Evolutionary conservation across 2,888 invertebrate species (phyloP).

Genomic region (Hirtodrosophila confusa): DNA sequence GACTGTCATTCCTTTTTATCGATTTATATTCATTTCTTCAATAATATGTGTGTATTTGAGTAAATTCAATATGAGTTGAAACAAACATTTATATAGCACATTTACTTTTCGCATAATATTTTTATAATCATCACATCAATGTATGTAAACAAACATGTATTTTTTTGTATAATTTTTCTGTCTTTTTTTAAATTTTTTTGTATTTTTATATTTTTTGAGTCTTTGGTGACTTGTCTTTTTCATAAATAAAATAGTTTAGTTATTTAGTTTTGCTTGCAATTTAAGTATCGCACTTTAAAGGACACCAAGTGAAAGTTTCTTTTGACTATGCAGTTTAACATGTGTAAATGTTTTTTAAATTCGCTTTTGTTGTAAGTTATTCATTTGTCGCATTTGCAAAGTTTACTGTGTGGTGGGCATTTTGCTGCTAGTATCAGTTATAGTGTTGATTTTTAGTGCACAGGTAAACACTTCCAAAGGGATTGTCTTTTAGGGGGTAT

Average conservation of each 20-base stretch:
- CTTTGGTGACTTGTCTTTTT: slow-evolving; percentile 30
- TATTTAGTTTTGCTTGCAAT: slow-evolving; percentile 53
- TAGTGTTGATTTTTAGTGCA: slow-evolving; percentile 52
- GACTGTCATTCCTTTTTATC: slow-evolving; percentile 15
- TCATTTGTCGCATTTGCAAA: slow-evolving; percentile 14
- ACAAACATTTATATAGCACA: slow-evolving; percentile 58
- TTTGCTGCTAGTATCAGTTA: slow-evolving; percentile 54
- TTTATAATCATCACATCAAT: slow-evolving; percentile 52
- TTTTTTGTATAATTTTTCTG: slow-evolving; percentile 11
- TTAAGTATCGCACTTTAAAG: slow-evolving; percentile 57
- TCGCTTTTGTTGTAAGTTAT: slow-evolving; percentile 57
- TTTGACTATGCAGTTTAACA: slow-evolving; percentile 74
- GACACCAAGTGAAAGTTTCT: slow-evolving; percentile 74
- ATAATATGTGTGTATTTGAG: slow-evolving; percentile 79
- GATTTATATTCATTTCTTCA: slow-evolving; percentile 23
- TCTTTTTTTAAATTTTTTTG: slow-evolving; percentile 20
- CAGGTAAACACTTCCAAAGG: slow-evolving; percentile 65
- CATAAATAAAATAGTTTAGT: slow-evolving; percentile 67
- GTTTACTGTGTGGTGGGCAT: slow-evolving; percentile 42
- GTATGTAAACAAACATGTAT: slow-evolving; percentile 56
- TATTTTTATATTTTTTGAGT: slow-evolving; percentile 30
- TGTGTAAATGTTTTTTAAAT: slow-evolving; percentile 68
- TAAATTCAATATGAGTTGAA: slow-evolving; percentile 76
- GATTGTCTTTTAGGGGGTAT: slow-evolving; percentile 75
- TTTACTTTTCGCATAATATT: slow-evolving; percentile 40